phyloP scores from a whole-genome alignment of 2,888 invertebrate genomes.

The Habroteleia sp. region DNA sequence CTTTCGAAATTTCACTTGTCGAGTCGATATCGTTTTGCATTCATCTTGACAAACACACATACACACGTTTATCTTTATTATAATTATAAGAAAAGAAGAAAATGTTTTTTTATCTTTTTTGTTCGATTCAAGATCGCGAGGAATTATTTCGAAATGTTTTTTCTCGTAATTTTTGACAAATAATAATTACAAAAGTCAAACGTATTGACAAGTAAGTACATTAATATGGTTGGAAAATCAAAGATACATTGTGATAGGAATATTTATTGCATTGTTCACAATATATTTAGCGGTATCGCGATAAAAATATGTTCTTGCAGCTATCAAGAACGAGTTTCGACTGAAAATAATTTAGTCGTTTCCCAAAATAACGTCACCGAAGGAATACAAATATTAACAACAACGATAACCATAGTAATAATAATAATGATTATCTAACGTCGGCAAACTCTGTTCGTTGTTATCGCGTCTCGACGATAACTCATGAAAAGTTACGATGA shows the following conservation, averaged over 20 bases:
- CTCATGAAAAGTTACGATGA: constrained; percentile 38
- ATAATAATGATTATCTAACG: constrained; percentile 38
- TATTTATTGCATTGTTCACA: constrained; percentile 11
- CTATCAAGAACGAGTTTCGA: constrained; percentile 6
- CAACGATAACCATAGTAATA: constrained; percentile 5
- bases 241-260: constrained; percentile 14
- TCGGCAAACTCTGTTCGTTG: constrained; percentile 9
- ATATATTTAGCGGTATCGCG: constrained; percentile 10
- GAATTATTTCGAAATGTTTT: too few relatives aligned
- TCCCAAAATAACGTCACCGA: constrained; percentile 26
- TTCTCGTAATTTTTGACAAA: too few relatives aligned
- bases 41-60: too few relatives aligned
- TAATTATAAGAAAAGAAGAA: too few relatives aligned
- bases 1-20: too few relatives aligned
- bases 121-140: too few relatives aligned
- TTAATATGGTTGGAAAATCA: constrained; percentile 21
- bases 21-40: too few relatives aligned
- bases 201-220: too few relatives aligned
- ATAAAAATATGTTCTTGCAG: constrained; percentile 12
- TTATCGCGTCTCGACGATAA: constrained; percentile 45
- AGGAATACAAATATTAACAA: constrained; percentile 15
- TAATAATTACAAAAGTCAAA: too few relatives aligned
- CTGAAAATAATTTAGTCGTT: constrained; percentile 17
- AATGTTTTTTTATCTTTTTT: too few relatives aligned
- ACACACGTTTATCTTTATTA: too few relatives aligned